Base-by-base conservation (phyloP, 2,888 invertebrate species). In the Cyclophora punctaria region DNA sequence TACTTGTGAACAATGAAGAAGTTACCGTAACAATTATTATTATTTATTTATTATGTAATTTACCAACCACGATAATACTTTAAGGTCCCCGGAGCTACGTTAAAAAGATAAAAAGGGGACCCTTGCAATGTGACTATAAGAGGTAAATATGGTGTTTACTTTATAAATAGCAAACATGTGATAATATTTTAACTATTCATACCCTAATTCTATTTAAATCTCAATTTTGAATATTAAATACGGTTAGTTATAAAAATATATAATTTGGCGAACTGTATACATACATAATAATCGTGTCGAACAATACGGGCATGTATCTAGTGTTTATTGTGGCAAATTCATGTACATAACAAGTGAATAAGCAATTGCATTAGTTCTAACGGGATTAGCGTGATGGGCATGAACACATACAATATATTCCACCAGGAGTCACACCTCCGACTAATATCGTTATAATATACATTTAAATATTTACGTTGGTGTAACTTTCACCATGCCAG, bases 261-360 rank as follows among this genome's bases (percentile, higher is more conserved):
- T 76, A 80, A 71, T 83, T 86, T 82, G 78, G 80, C 82, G 79
- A 79, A 78, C 77, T 76, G 80, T 83, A 77, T 80, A 80, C 69
- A 76, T 76, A 60, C 52, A 56, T 59, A 58, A 48, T 55, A 55
- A 56, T 51, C 53, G 50, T 51, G 73, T 74, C 60, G 68, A 80
- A 75, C 74, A 67, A 73, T 72, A 73, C 58, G 74, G 75, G 76
- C 74, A 77, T 73, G 75, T 73, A 37, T 5, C 37, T 37, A 71
- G 63, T 69, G 72, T 76, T 74, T 77, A 78, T 72, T 64, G 73
- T 80, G 82, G 82, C 74, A 73, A 64, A 69, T 72, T 73, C 74
- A 60, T 73, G 74, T 73, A 74, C 67, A 71, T 66, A 66, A 65
- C 68, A 69, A 69, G 69, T 60, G 58, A 55, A 44, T 42, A 62